Conservation (phyloP, 2,113 vertebrate species). For the Scartelaos histophorus region DNA sequence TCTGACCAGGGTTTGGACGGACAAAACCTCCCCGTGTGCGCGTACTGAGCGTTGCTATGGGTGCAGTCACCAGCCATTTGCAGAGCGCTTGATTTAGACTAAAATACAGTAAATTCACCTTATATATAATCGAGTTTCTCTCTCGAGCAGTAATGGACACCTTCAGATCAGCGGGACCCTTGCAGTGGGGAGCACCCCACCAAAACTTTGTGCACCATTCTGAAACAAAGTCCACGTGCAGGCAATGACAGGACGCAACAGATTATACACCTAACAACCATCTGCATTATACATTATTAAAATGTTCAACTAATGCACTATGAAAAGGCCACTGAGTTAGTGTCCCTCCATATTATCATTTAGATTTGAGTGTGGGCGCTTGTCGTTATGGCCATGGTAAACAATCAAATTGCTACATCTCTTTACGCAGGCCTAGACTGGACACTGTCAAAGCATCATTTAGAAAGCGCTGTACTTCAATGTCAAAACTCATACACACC, state of each 20-base stretch:
- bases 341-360: not conserved
- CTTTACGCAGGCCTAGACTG: constrained; percentile 18
- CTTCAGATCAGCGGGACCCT: not conserved
- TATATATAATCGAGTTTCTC: not conserved
- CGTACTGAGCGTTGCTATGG: constrained; percentile 45
- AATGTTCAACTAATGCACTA: not conserved
- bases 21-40: constrained; percentile 49
- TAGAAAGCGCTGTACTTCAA: constrained; percentile 15
- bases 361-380: constrained; percentile 18
- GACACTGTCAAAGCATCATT: constrained; percentile 52
- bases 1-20: constrained; percentile 51
- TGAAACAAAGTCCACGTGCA: constrained; percentile 55
- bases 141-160: not conserved
- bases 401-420: constrained; percentile 19
- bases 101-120: constrained; percentile 17
- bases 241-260: constrained; percentile 50
- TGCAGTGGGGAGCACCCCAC: not conserved
- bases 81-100: constrained; percentile 29
- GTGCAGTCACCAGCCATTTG: constrained; percentile 75
- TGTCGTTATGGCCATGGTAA: not conserved
- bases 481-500: constrained; percentile 1
- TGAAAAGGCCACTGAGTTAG: not conserved
- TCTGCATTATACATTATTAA: not conserved
- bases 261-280: constrained; percentile 7
- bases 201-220: constrained; percentile 47